These are phyloP conservation scores for Lophochroa leadbeateri DNA, from an alignment of 2,113 vertebrate genomes.

Conservation along the genomic window DNA sequence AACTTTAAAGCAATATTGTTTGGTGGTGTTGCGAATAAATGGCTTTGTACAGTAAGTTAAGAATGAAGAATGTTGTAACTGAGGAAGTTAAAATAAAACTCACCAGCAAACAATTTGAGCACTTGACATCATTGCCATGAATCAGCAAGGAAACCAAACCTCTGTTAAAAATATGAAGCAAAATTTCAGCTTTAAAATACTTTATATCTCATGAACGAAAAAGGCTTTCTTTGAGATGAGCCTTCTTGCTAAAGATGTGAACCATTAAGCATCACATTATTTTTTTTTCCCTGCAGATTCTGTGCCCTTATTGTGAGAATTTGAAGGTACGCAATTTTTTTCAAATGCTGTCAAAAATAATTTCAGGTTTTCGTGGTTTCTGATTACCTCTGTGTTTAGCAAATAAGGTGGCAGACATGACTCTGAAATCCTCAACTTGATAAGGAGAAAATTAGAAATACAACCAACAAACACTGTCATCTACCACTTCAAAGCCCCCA, in stretches of 20 bases:
- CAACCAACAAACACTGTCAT: background rate
- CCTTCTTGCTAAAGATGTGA: conserved; percentile 16
- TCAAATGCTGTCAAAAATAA: background rate
- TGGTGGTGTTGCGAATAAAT: background rate
- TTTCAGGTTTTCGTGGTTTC: background rate
- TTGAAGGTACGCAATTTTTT: background rate
- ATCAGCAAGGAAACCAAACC: background rate
- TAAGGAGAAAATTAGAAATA: background rate
- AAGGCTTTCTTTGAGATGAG: conserved; percentile 31
- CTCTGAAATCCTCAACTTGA: background rate
- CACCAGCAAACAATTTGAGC: background rate
- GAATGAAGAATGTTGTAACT: conserved; percentile 25
- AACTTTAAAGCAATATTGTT: background rate
- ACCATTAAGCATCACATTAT: background rate
- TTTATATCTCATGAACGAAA: conserved; percentile 22
- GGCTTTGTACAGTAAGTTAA: background rate
- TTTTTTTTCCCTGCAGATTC: background rate
- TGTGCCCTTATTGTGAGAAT: background rate
- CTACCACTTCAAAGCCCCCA: background rate
- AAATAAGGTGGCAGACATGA: background rate
- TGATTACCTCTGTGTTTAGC: background rate
- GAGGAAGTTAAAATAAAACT: conserved; percentile 28
- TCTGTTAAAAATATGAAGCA: conserved; percentile 33
- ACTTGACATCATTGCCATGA: conserved; percentile 1
- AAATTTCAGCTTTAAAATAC: conserved; percentile 38